Base-by-base conservation (phyloP, 2,888 invertebrate species). In the Drosophila flavopinicola region DNA sequence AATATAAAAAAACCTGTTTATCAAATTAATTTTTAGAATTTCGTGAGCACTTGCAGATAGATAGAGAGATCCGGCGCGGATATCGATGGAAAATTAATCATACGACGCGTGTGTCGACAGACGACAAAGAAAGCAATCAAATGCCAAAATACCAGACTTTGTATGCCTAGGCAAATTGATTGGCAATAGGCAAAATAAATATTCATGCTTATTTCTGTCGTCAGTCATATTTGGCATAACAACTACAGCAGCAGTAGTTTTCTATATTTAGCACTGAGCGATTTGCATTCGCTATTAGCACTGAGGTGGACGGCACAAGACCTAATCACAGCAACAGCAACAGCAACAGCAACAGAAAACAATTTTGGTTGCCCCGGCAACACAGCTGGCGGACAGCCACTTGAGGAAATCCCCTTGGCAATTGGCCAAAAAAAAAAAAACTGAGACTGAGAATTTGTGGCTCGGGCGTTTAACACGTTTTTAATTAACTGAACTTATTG, bases 371-470 rank as follows among this genome's bases (percentile, higher is more conserved):
- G 63, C 33, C 68, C 72, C 60, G 66, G 72, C 72, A 69, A 77
- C 75, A 74, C 75, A 74, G 70, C 63, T 64, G 42, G 13, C 23
- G 33, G 13, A 23, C 53, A 44, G 10, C 48, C 52, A 63, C 57
- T 65, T 66, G 58, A 85, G 85, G 83, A 84, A 84, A 83, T 83
- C 75, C 83, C 83, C 71, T 48, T 80, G 80, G 80, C 84, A 24
- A 6, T 49, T 17, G 48, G 72, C 80, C 80, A 80, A 54, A 44
- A 65, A 37, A 80, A 54, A 44, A 65, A 37, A 23, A 58, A 27
- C 42, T 39, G 39, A 39, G 56, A 33, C 29, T 15, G 23, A 25
- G 42, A 41, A 66, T 58, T 52, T 39, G 29, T 32, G 35, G 52
- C 17, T 44, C 15, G 30, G 20, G 37, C 48, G 35, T 32, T 74